Percentiles rank a stretch among this genome's conserved stretches.
phyloP scores from a whole-genome alignment of 2,113 vertebrate genomes.

The Eretmochelys imbricata region DNA sequence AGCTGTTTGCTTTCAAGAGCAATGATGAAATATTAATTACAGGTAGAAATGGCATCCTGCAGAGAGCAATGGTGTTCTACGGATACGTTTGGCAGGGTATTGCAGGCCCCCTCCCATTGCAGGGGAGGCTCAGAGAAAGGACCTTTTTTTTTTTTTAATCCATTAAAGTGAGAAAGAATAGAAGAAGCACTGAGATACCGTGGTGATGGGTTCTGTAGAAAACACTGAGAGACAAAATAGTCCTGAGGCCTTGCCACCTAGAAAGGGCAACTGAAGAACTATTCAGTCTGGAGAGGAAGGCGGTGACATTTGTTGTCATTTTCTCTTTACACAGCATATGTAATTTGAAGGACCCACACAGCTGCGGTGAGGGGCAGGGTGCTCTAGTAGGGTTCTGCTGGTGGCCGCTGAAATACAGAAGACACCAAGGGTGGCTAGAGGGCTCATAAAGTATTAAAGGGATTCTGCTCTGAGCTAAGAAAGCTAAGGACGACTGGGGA shows the following conservation, averaged over 20 bases:
- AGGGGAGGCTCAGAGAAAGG: neutral
- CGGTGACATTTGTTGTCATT: neutral
- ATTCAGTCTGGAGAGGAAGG: neutral
- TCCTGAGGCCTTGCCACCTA: neutral
- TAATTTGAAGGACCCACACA: neutral
- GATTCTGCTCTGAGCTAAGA: neutral
- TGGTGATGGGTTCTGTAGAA: neutral
- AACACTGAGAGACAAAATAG: neutral
- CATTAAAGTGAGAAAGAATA: neutral
- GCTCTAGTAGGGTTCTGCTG: neutral
- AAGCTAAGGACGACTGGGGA: neutral
- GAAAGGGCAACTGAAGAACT: neutral
- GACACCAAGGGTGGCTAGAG: neutral
- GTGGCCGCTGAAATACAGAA: neutral
- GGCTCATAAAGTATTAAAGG: neutral
- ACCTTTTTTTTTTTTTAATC: neutral
- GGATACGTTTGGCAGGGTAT: neutral
- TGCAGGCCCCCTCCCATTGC: accelerated
- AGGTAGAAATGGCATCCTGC: slow-evolving; percentile 20
- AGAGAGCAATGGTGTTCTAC: neutral
- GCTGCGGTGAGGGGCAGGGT: neutral
- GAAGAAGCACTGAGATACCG: neutral
- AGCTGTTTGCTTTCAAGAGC: slow-evolving; percentile 22
- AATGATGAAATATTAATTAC: slow-evolving; percentile 40
- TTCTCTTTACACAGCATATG: neutral